phyloP scores from a whole-genome alignment of 2,888 invertebrate genomes.

The Hanleya hanleyi region DNA sequence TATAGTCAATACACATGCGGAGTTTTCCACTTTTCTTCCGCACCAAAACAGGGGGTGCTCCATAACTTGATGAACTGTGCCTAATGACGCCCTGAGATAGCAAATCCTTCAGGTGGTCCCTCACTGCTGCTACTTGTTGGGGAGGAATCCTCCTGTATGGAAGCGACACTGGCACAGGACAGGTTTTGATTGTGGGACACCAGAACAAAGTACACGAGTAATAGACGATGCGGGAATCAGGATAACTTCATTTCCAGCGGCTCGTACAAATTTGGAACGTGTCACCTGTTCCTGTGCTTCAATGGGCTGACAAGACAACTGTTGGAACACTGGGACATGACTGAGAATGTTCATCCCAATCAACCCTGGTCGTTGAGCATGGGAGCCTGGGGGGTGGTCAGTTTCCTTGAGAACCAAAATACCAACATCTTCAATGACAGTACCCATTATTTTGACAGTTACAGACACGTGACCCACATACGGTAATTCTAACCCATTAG shows the following conservation, averaged over 20 bases:
- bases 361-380: neutral
- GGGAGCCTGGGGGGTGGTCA: neutral
- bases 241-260: neutral
- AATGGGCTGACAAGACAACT: neutral
- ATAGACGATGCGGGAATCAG: neutral
- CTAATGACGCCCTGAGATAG: slow-evolving; percentile 5
- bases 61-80: slow-evolving; percentile 23
- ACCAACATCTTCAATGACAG: neutral
- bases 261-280: neutral
- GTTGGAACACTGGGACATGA: neutral
- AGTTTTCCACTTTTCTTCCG: slow-evolving; percentile 34
- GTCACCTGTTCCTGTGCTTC: neutral
- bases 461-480: neutral
- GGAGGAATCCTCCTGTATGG: slow-evolving; percentile 24
- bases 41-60: slow-evolving; percentile 38
- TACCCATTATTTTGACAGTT: neutral
- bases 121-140: slow-evolving; percentile 13
- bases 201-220: neutral
- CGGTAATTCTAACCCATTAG: neutral
- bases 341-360: neutral
- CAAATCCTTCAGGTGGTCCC: slow-evolving; percentile 19
- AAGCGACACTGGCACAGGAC: slow-evolving; percentile 4
- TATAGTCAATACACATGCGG: slow-evolving; percentile 33
- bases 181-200: neutral
- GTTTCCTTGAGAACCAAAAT: too few relatives aligned